Base-by-base conservation (phyloP, 1,140 invertebrate genomes). In the Atta colombica region DNA sequence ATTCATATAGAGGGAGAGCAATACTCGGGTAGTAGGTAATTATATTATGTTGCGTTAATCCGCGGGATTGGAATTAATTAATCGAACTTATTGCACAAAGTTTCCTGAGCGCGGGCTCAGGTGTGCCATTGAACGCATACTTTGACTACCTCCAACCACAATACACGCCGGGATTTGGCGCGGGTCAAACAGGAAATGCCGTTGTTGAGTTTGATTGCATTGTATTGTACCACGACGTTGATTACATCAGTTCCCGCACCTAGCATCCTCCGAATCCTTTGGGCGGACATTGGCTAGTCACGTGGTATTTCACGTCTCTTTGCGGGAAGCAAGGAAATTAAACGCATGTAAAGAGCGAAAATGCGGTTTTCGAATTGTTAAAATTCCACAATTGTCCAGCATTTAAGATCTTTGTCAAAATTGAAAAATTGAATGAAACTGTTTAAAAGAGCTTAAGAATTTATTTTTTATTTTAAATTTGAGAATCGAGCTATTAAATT, bases 1-100 rank as follows among this genome's bases (percentile, higher is more conserved):
- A 75, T 84, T 84, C 69, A 84, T 61, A 51, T 10, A 51, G 39
- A 51, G 69, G 25, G 25, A 35, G 69, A 61, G 39, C 72, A 75
- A 75, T 84, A 75, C 72, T 84, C 55, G 69, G 69, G 51, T 14
- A 68, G 68, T 16, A 75, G 55, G 55, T 84, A 84, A 84, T 84
- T 84, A 84, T 84, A 75, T 84, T 84, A 84, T 31, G 25, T 25
- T 58, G 51, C 45, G 58, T 84, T 84, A 84, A 84, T 75, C 69
- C 55, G 80, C 1, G 69, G 80, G 25, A 74, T 61, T 69, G 66
- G 58, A 84, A 75, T 84, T 84, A 84, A 84, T 84, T 84, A 84
- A 84, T 84, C 69, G 80, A 84, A 84, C 80, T 84, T 84, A 84
- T 74, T 75, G 80, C 80, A 49, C 58, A 63, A 84, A 84, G 80